Conservation (phyloP, 35 echinoderm and acorn worm genomes). For the Apostichopus japonicus region DNA sequence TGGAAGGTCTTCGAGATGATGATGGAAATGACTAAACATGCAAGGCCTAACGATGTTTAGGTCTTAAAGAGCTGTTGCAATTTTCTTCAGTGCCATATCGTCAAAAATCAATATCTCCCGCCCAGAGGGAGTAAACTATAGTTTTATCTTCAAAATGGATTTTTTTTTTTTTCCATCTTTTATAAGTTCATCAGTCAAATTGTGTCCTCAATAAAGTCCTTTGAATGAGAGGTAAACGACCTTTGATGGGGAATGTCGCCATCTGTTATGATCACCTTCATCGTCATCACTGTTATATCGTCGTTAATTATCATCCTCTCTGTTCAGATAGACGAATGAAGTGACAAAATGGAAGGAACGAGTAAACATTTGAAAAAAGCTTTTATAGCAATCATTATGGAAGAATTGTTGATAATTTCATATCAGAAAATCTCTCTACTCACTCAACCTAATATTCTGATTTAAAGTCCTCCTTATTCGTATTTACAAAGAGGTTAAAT, state of each 20-base stretch:
- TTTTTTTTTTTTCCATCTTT: not conserved
- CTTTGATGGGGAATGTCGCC: not conserved
- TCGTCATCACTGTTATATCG: not conserved
- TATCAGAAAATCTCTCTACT: too few species aligned
- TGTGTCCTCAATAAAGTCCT: not conserved
- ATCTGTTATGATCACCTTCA: not conserved
- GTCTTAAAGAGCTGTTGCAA: constrained; percentile 48
- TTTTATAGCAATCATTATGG: too few species aligned
- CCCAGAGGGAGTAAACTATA: constrained; percentile 24
- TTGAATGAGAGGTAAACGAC: not conserved
- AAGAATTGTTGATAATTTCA: too few species aligned
- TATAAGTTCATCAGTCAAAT: constrained; percentile 8
- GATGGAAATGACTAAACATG: constrained; percentile 5
- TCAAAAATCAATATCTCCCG: constrained; percentile 25
- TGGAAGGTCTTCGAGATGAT: not conserved
- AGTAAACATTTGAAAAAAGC: not conserved
- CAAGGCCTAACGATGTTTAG: constrained; percentile 39
- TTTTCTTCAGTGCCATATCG: constrained; percentile 38
- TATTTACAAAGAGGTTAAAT: too few species aligned
- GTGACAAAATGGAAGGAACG: not conserved
- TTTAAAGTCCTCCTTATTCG: too few species aligned
- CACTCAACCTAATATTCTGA: too few species aligned
- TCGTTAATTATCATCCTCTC: too few species aligned
- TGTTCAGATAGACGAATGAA: not conserved
- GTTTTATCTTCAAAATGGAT: constrained; percentile 43